Evolutionary conservation across 2,797 vertebrate genomes (phyloP), one percentile per base, ranked within the genome.

Genomic region (Dendrocincla tyrannina): DNA sequence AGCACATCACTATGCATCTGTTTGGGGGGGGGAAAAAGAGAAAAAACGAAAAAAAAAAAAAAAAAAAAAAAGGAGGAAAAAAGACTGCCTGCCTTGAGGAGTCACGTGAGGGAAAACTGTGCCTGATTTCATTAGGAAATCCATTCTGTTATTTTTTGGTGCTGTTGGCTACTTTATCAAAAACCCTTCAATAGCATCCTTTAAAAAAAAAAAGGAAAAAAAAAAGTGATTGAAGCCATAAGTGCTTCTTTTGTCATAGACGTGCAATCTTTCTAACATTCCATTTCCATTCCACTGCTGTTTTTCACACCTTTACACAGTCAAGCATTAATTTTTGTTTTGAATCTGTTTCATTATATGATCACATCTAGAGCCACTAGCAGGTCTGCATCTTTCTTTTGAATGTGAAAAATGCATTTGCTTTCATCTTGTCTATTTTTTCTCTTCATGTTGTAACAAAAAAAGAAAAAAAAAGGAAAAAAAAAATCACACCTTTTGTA

Each of bases 181-280:
- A 98, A 97, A 98, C 97, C 98, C 97, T 98, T 98, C 97, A 98
- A 98, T 98, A 98, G 98, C 98, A 98, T 98, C 98, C 98, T 98
- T 98, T 91, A 93, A 95, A 93, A 95, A 96, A 96, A 96, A 96
- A 95, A 72, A 72, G 6, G 5, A 25, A 86, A 84, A 59, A 91
- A 96, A 96, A 97, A 97, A 97, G 93, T 96, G 98, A 98, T 98
- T 94, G 98, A 98, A 98, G 98, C 98, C 98, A 91, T 89, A 96
- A 97, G 98, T 98, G 98, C 98, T 98, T 98, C 98, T 98, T 98
- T 97, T 98, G 98, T 99, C 99, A 98, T 98, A 98, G 98, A 99
- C 97, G 99, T 99, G 99, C 99, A 99, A 99, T 99, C 98, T 98
- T 99, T 98, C 98, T 98, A 98, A 99, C 99, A 99, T 99, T 99